Evolutionary conservation across 2,113 vertebrate genomes (phyloP).

Genomic region (Gila orcuttii): DNA sequence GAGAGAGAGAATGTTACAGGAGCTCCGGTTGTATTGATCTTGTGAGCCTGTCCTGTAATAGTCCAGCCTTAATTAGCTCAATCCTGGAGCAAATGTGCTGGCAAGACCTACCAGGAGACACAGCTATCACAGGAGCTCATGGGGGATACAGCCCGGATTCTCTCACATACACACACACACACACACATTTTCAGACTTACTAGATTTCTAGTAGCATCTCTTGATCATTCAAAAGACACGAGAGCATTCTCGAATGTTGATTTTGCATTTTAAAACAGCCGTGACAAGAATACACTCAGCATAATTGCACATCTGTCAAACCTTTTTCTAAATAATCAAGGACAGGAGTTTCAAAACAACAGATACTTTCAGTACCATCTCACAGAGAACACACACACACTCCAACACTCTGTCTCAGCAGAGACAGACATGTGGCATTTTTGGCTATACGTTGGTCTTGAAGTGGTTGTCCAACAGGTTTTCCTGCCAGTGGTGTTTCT

Average conservation of each 20-base stretch:
- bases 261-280: conserved; percentile 33
- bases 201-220: neutral
- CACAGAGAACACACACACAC: neutral
- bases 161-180: neutral
- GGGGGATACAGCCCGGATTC: neutral
- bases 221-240: conserved; percentile 17
- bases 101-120: conserved; percentile 37
- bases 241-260: conserved; percentile 9
- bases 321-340: conserved; percentile 31
- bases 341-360: conserved; percentile 32
- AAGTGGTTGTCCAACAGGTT: conserved; percentile 40
- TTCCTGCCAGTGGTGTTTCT: conserved; percentile 49
- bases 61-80: conserved; percentile 68
- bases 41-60: conserved; percentile 52
- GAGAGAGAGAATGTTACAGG: conserved; percentile 47
- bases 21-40: conserved; percentile 66
- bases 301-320: conserved; percentile 36
- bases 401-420: neutral
- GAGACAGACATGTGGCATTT: conserved; percentile 8
- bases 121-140: conserved; percentile 36
- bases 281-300: conserved; percentile 8
- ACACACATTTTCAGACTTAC: neutral
- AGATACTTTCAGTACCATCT: neutral
- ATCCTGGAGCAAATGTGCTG: conserved; percentile 49
- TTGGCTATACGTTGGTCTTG: conserved; percentile 5